Base-by-base conservation (phyloP, 2,888 invertebrate genomes). In the Chloromyia formosa region DNA sequence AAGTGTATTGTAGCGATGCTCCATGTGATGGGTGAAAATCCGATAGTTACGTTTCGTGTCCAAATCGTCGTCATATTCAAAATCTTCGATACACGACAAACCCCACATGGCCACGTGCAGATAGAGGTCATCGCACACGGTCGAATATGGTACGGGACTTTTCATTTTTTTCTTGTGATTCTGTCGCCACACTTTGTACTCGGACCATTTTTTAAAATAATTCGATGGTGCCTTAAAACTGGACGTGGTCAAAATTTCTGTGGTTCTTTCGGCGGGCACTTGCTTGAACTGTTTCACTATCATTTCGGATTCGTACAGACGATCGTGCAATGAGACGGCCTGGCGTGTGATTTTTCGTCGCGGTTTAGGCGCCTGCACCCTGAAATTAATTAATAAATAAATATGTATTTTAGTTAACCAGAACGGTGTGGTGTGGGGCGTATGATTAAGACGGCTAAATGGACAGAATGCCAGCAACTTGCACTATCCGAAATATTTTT, bases 41-140 rank as follows among this genome's bases (percentile, higher is more conserved):
- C 82, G 82, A 60, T 83, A 85, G 69, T 84, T 83, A 35, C 82
- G 80, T 73, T 85, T 85, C 0, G 83, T 82, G 66, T 85, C 85
- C 16, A 77, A 73, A 18, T 83, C 83, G 14, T 81, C 80, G 2
- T 82, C 82, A 77, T 83, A 83, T 7, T 81, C 81, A 0, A 82
- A 80, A 69, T 84, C 84, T 18, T 83, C 78, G n/a, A 84, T 81
- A 4, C 78, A 75, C 0, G 84, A 81, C 77, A 81, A 74, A 12
- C 78, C 77, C 83, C 83, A 85, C 2, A 81, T 76, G 14, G 81
- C 77, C 9, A 83, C 81, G 73, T 83, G 81, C 66, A 81, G 80
- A 45, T 81, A 81, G 45, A 81, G 80, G 72, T 82, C 82, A n/a
- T 75, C 75, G 45, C 73, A 72, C 1, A 69, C 45, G 2, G 74